Base-by-base conservation (phyloP, 2,113 vertebrate species). In the Arenaria interpres region DNA sequence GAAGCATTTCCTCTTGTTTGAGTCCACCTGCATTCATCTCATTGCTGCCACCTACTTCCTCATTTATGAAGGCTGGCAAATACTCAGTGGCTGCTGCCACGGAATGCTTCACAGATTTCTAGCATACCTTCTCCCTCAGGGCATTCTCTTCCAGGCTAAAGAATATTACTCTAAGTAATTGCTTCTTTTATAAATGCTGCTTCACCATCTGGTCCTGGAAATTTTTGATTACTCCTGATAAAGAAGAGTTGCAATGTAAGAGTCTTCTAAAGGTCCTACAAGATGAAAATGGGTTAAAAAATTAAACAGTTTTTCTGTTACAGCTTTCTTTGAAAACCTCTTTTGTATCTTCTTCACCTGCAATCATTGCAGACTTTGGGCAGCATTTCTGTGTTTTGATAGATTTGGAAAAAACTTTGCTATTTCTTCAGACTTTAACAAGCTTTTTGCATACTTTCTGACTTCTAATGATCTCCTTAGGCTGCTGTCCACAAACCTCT, bases 181-280 rank as follows among this genome's bases (percentile, higher is more conserved):
- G 33, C 41, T 87, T 81, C 60, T 84, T 81, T 85, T 54, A 89
- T 5, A 5, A 95, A 75, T 59, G 51, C 60, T 75, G 64, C 46
- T 93, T 78, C 50, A 88, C 85, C 92, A 94, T 69, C 82, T 92
- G 88, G 53, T 73, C 33, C 43, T 88, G 20, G 48, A 93, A 95
- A 85, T 32, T 45, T 73, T 84, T 80, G 7, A 15, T 67, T 56
- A 73, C 21, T 87, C 12, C 35, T 22, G 22, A 74, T 50, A 69
- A 69, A 62, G 43, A 82, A 67, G 21, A 72, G 20, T 37, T 59
- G 25, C 12, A 60, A 37, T 17, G 10, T 14, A 68, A 46, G 51
- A 85, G 75, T 10, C 17, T 71, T 56, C 32, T 67, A 20, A 82
- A 85, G 56, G 46, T 48, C 14, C 27, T 37, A 20, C 17, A 74